Conservation (phyloP, 2,888 invertebrate genomes). For the Lucinisca nassula region DNA sequence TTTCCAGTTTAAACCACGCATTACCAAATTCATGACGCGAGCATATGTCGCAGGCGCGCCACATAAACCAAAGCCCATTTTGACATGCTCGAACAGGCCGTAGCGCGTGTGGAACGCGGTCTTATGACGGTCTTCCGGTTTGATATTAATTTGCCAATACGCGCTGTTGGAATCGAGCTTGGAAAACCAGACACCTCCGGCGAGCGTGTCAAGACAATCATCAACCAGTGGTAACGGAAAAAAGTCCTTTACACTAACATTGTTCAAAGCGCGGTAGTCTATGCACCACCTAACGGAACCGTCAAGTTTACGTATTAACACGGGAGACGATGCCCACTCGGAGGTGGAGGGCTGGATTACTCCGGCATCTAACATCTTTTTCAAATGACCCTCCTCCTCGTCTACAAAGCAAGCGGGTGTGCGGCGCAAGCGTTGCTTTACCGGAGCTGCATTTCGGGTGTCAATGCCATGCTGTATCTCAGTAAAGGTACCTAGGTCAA, state of each 20-base stretch:
- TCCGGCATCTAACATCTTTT: slow-evolving; percentile 50
- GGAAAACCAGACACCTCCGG: slow-evolving; percentile 50
- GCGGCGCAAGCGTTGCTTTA: slow-evolving; percentile 53
- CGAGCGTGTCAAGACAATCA: slow-evolving; percentile 58
- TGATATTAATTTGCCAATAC: slow-evolving; percentile 64
- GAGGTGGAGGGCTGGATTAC: slow-evolving; percentile 48
- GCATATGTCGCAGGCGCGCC: not conserved
- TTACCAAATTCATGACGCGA: not conserved
- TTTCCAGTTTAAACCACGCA: not conserved
- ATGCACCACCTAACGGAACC: slow-evolving; percentile 50
- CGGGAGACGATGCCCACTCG: slow-evolving; percentile 56
- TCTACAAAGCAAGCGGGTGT: slow-evolving; percentile 51
- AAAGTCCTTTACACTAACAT: not conserved
- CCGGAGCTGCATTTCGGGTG: slow-evolving; percentile 25
- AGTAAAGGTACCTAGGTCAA: slow-evolving; percentile 50
- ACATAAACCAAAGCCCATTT: slow-evolving; percentile 1
- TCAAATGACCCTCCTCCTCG: slow-evolving; percentile 53
- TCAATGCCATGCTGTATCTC: slow-evolving; percentile 53
- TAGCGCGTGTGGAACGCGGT: slow-evolving; percentile 2
- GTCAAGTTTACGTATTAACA: slow-evolving; percentile 29
- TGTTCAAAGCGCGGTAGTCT: slow-evolving; percentile 51
- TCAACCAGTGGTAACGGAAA: slow-evolving; percentile 58
- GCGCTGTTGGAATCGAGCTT: slow-evolving; percentile 69
- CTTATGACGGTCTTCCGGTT: slow-evolving; percentile 10
- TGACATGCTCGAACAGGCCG: not conserved